Evolutionary conservation across 2,797 vertebrate species (phyloP).

Genomic region (Rhynchonycteris naso): DNA sequence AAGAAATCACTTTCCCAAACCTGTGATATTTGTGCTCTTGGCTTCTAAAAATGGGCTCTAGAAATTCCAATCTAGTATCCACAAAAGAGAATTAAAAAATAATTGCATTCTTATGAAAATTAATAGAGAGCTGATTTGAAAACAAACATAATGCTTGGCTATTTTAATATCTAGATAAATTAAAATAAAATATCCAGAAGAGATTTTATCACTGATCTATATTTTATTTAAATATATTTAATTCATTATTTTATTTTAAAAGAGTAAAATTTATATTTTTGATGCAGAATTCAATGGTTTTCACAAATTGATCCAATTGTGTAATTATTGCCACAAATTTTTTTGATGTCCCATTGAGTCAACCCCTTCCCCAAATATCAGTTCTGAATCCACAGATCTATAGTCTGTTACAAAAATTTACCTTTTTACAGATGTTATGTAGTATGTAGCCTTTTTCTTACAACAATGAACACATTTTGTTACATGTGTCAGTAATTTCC

Average conservation of each 20-base stretch:
- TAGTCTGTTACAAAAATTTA: not conserved
- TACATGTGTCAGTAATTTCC: not conserved
- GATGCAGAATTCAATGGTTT: not conserved
- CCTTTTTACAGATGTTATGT: not conserved
- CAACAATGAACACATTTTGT: not conserved
- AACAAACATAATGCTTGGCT: not conserved
- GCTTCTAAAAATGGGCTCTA: not conserved
- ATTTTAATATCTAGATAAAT: not conserved
- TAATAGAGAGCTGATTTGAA: not conserved
- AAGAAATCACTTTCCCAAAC: not conserved
- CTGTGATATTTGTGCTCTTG: not conserved
- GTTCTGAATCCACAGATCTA: not conserved
- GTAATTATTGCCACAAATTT: not conserved
- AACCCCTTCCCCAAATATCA: not conserved
- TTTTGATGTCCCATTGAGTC: not conserved
- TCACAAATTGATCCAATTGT: not conserved
- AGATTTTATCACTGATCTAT: not conserved
- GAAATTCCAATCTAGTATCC: not conserved
- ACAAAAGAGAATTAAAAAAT: not conserved
- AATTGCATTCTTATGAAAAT: not conserved
- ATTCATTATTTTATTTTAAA: conserved; percentile 18
- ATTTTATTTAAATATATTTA: not conserved
- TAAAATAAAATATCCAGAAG: not conserved
- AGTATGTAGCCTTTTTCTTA: not conserved
- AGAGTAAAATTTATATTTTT: not conserved